A percentile compares a stretch with the other conserved stretches of the same genome.
Evolutionary conservation across 2,113 vertebrate genomes (phyloP).

Genomic region (Vulpes ferrilata): DNA sequence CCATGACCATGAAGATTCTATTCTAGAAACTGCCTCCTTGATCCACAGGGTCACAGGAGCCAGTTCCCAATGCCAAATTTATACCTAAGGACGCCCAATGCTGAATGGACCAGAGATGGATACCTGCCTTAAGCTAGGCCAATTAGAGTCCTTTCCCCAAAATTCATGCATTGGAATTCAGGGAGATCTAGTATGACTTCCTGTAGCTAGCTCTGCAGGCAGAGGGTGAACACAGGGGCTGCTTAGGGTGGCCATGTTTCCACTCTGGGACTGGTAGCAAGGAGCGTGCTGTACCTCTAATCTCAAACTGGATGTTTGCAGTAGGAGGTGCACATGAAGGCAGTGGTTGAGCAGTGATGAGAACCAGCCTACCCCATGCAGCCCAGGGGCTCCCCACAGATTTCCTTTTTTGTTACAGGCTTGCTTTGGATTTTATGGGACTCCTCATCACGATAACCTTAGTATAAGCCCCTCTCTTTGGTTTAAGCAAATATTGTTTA

Average conservation of each 20-base stretch:
- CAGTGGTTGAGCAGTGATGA: neutral
- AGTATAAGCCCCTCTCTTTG: neutral
- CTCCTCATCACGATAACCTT: neutral
- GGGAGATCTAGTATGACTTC: neutral
- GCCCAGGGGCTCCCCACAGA: neutral
- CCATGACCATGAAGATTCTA: neutral
- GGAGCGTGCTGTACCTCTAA: neutral
- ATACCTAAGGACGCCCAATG: neutral
- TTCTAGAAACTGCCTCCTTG: neutral
- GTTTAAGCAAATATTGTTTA: neutral
- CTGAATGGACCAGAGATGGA: neutral
- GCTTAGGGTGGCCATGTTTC: neutral
- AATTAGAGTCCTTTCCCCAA: neutral
- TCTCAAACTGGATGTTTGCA: neutral
- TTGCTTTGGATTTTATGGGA: neutral
- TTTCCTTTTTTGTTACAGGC: neutral
- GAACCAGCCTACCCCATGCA: neutral
- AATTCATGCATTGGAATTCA: neutral
- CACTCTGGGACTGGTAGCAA: neutral
- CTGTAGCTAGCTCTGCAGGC: neutral
- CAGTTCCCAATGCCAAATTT: neutral
- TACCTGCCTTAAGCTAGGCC: no score
- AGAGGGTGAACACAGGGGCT: neutral
- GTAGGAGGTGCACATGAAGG: neutral
- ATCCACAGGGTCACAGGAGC: neutral